A percentile compares a stretch with the other conserved stretches of the same genome.
These are phyloP conservation scores for Aleadryas rufinucha DNA, from an alignment of 2,113 vertebrate species.

Conservation along the genomic window DNA sequence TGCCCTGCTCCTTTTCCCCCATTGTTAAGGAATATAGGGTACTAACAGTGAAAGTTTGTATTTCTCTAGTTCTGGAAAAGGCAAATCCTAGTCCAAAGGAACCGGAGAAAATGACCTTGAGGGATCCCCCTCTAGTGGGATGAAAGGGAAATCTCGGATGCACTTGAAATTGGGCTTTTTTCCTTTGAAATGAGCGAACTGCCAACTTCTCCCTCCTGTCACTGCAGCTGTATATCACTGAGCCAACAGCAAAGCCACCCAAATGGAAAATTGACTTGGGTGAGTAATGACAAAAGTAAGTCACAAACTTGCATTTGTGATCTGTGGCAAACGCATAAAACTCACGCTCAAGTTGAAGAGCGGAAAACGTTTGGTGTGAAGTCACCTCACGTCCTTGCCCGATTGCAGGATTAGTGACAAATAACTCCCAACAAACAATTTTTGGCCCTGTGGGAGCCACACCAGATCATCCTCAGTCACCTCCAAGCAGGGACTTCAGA, in stretches of 20 bases:
- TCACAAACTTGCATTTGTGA: background rate
- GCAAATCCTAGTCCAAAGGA: background rate
- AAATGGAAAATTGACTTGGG: constrained; percentile 6
- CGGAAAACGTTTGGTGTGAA: rapidly evolving
- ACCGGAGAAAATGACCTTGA: background rate
- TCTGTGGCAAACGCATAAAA: background rate
- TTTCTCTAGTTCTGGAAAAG: background rate
- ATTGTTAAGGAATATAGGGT: background rate
- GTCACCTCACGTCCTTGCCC: rapidly evolving
- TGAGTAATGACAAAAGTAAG: background rate
- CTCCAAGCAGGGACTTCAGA: background rate
- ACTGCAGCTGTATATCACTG: background rate
- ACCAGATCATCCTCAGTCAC: background rate
- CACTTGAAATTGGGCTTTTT: background rate
- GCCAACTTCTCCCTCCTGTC: background rate
- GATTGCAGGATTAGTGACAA: background rate
- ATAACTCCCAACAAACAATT: background rate
- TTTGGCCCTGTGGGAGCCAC: background rate
- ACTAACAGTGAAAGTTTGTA: background rate
- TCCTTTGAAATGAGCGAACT: background rate
- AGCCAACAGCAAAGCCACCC: constrained; percentile 4
- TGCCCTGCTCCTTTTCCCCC: background rate
- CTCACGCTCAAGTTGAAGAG: rapidly evolving
- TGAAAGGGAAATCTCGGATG: background rate
- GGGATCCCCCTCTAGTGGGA: constrained; percentile 19